These are phyloP conservation scores for Parthenolecanium corni DNA, from an alignment of 2,888 invertebrate genomes.

Conservation along the genomic window DNA sequence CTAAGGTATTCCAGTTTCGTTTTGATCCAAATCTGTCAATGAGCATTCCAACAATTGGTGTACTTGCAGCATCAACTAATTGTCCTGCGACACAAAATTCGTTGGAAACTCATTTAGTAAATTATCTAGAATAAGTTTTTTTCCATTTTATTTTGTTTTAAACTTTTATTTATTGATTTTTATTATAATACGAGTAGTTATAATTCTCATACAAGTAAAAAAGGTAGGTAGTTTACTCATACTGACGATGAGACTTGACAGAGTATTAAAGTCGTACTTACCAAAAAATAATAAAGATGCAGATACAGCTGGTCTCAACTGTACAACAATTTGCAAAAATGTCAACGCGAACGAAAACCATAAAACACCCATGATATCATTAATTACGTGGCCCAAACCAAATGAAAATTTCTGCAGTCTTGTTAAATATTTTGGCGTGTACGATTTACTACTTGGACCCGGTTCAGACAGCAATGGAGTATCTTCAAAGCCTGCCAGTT, in stretches of 20 bases:
- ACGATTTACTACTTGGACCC: background rate
- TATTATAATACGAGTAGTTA: too few relatives aligned
- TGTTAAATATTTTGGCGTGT: background rate
- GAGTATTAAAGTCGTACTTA: constrained; percentile 31
- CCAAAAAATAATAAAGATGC: constrained; percentile 62
- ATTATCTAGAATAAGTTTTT: too few relatives aligned
- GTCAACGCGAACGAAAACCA: constrained; percentile 43
- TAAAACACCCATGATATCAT: constrained; percentile 74
- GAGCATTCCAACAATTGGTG: constrained; percentile 73
- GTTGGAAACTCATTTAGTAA: too few relatives aligned
- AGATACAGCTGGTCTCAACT: constrained; percentile 41
- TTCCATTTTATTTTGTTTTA: too few relatives aligned
- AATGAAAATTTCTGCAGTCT: constrained; percentile 44
- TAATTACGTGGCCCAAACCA: constrained; percentile 68
- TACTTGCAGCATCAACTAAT: constrained; percentile 49
- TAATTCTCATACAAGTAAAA: too few relatives aligned
- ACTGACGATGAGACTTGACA: background rate
- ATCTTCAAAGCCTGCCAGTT: background rate
- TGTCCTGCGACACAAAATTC: constrained; percentile 44
- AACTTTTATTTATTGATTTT: too few relatives aligned
- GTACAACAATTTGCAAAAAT: constrained; percentile 39
- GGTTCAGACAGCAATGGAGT: background rate
- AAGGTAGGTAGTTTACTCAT: background rate
- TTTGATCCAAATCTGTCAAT: constrained; percentile 47
- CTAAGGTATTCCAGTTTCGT: constrained; percentile 34